Conservation (phyloP, 2,797 vertebrate species). For the Chloroceryle amazona region DNA sequence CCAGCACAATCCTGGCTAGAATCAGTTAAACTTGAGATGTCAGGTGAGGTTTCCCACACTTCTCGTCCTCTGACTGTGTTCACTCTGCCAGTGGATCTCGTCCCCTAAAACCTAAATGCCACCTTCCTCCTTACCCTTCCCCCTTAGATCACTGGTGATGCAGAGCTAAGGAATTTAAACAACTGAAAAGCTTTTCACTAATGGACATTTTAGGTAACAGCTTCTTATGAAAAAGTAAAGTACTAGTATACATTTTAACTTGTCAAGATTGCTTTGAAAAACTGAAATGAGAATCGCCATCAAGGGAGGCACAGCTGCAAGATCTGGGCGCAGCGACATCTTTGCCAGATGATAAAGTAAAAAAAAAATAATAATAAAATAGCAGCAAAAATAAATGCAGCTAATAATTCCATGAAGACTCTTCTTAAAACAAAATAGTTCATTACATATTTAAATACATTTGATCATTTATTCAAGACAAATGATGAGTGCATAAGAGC, state of each 20-base stretch:
- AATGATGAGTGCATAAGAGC: neutral
- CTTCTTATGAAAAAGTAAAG: neutral
- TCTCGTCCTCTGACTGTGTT: neutral
- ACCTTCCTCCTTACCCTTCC: neutral
- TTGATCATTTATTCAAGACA: constrained; percentile 51
- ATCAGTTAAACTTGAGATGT: neutral
- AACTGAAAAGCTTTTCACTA: neutral
- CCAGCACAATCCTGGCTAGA: neutral
- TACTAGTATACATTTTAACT: neutral
- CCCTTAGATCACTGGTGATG: neutral
- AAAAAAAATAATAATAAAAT: neutral
- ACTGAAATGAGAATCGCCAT: neutral
- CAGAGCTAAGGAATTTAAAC: neutral
- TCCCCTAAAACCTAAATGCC: neutral
- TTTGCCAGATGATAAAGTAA: neutral
- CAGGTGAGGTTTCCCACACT: neutral
- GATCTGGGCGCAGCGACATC: neutral
- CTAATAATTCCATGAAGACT: neutral
- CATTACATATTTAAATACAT: neutral
- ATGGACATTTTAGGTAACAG: neutral
- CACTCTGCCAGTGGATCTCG: neutral
- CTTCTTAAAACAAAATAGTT: neutral
- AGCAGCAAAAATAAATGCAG: neutral
- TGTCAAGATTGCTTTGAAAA: neutral
- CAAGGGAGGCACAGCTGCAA: neutral